Evolutionary conservation across 2,888 invertebrate species (phyloP), one percentile per base, ranked within the genome.

Genomic region (Apotomis betuletana): DNA sequence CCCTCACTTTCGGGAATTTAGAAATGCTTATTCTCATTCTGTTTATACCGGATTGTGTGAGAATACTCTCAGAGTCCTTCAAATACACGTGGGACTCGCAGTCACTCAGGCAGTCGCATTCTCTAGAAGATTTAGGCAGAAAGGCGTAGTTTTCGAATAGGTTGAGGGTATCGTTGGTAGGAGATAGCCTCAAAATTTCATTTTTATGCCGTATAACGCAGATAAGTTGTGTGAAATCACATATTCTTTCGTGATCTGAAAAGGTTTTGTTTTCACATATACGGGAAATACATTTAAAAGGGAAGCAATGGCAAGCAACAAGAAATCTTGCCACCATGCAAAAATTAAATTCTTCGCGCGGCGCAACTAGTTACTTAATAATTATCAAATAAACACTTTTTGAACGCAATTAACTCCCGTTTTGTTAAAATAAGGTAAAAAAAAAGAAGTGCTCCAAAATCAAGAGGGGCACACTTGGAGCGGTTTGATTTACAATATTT

Each of bases 1-100:
- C 87, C 78, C 96, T 92, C 84, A 96, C 94, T 87, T 95, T 95
- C 0, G 96, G 96, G 84, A 95, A 96, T 58, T 94, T 94, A 52
- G 94, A 94, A 57, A 96, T 92, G 58, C 95, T 95, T 13, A 92
- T 81, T 75, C 85, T 86, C n/a, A 93, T 72, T 70, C 81, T 78
- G 57, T 85, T 89, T 59, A 84, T 75, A 0, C 77, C 75, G 2
- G 76, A 64, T 70, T 86, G 79, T 0, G 82, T 79, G 8, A 79
- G 27, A 69, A 85, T 86, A 0, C 80, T 81, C 55, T 89, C 90
- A 0, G 79, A 78, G 27, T 90, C 90, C 58, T 87, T 91, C 8
- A 80, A 81, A 72, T 89, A 93, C 0, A 86, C 81, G 63, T 90
- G 87, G 0, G 81, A 82, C 72, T 92, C 92, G 74, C 93, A 94